Conservation (phyloP, 2,797 vertebrate genomes). For the Kryptolebias ocellatus region DNA sequence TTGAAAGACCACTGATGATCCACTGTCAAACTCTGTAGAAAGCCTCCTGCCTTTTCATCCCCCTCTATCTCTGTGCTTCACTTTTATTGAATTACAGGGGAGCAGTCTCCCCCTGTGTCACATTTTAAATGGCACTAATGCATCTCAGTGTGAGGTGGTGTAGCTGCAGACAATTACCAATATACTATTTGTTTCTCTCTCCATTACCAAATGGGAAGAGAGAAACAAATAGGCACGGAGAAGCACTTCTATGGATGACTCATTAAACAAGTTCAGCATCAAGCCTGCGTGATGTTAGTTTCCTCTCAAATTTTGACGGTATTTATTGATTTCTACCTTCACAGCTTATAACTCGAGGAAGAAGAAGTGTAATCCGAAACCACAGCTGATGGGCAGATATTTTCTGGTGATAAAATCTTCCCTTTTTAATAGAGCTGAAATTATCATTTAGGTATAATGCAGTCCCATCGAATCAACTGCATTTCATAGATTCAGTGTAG, state of each 20-base stretch:
- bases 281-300: conserved; percentile 48
- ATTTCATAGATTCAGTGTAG: conserved; percentile 32
- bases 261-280: conserved; percentile 62
- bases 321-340: conserved; percentile 54
- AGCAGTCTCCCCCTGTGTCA: conserved; percentile 43
- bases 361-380: conserved; percentile 50
- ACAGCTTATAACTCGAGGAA: conserved; percentile 51
- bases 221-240: conserved; percentile 58
- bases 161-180: conserved; percentile 57
- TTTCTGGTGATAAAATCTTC: conserved; percentile 43
- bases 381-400: conserved; percentile 22
- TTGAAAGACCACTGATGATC: conserved; percentile 60
- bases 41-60: conserved; percentile 20
- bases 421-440: conserved; percentile 30
- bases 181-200: conserved; percentile 16
- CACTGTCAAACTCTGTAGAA: conserved; percentile 16
- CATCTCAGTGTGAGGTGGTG: conserved; percentile 44
- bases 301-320: conserved; percentile 54
- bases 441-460: conserved; percentile 46
- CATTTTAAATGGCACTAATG: conserved; percentile 54
- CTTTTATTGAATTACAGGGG: conserved; percentile 63
- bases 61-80: conserved; percentile 14
- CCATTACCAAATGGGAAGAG: conserved; percentile 35
- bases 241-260: conserved; percentile 52
- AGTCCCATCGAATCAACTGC: conserved; percentile 49